Conservation (phyloP, 2,888 invertebrate genomes). For the Lathronympha strigana region DNA sequence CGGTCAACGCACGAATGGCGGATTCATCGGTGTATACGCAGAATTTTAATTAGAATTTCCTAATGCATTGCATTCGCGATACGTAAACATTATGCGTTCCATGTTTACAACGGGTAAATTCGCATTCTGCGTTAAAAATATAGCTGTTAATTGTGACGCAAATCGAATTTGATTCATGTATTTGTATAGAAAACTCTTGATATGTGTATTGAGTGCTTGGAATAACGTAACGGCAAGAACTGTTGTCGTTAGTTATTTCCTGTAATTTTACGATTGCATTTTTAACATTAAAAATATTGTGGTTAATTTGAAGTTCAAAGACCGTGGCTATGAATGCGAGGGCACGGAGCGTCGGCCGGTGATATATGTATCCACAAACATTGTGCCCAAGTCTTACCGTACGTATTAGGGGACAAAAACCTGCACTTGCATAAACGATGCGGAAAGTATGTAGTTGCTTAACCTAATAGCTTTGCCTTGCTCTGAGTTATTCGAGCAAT, state of each 20-base stretch:
- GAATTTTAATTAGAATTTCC: constrained; percentile 81
- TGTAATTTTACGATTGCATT: constrained; percentile 20
- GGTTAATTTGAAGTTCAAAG: constrained; percentile 72
- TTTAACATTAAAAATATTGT: constrained; percentile 55
- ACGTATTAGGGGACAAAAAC: constrained; percentile 65
- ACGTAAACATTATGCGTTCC: constrained; percentile 78
- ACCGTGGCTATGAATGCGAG: constrained; percentile 76
- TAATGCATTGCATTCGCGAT: constrained; percentile 71
- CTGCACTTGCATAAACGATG: constrained; percentile 64
- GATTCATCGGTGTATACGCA: constrained; percentile 75
- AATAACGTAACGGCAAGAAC: constrained; percentile 28
- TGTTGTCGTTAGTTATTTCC: no score
- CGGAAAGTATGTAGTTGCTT: constrained; percentile 43
- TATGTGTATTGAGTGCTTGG: neutral
- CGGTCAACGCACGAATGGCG: constrained; percentile 75
- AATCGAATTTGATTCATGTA: neutral
- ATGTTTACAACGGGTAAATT: constrained; percentile 81
- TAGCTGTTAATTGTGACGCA: constrained; percentile 60
- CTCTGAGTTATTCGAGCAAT: constrained; percentile 25
- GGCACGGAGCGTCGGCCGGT: constrained; percentile 70
- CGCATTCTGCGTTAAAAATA: constrained; percentile 67
- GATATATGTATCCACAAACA: constrained; percentile 78
- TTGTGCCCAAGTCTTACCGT: constrained; percentile 64
- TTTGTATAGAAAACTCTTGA: neutral
- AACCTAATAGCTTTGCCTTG: constrained; percentile 39